phyloP scores from a whole-genome alignment of 2,888 invertebrate genomes.

The Leptopilina syphax region DNA sequence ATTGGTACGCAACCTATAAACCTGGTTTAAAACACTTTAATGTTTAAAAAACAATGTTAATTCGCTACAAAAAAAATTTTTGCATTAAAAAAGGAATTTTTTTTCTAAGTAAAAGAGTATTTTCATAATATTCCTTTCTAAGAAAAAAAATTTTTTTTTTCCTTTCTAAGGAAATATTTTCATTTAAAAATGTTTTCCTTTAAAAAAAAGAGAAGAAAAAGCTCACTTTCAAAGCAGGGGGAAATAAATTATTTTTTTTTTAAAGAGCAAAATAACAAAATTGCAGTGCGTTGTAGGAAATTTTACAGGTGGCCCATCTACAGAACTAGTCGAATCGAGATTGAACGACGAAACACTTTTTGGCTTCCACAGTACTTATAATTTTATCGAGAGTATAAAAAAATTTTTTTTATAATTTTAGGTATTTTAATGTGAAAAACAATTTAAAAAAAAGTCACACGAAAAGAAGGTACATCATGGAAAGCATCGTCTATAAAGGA shows the following conservation, averaged over 20 bases:
- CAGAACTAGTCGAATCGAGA: slow-evolving; percentile 57
- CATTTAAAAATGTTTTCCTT: too few relatives aligned
- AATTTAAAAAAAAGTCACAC: not conserved
- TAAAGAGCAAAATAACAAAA: not conserved
- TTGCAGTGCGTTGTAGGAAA: slow-evolving; percentile 46
- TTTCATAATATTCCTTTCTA: too few relatives aligned
- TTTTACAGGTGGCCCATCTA: slow-evolving; percentile 52
- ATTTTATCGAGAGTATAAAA: slow-evolving; percentile 9
- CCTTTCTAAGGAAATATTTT: too few relatives aligned
- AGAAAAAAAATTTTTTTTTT: too few relatives aligned
- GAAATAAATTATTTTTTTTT: not conserved
- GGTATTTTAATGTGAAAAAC: slow-evolving; percentile 9
- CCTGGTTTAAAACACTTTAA: too few relatives aligned
- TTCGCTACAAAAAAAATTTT: too few relatives aligned
- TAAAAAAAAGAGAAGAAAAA: too few relatives aligned
- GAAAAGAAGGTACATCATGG: slow-evolving; percentile 20
- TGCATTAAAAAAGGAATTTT: too few relatives aligned
- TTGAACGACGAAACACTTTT: slow-evolving; percentile 54
- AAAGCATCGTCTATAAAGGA: slow-evolving; percentile 31
- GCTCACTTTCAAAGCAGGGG: not conserved
- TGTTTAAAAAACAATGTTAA: too few relatives aligned
- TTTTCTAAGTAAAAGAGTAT: too few relatives aligned
- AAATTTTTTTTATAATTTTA: not conserved
- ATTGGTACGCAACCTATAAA: too few relatives aligned
- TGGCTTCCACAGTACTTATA: slow-evolving; percentile 55